These are phyloP conservation scores for Cydia strobilella DNA, from an alignment of 1,140 invertebrate genomes.

Conservation along the genomic window DNA sequence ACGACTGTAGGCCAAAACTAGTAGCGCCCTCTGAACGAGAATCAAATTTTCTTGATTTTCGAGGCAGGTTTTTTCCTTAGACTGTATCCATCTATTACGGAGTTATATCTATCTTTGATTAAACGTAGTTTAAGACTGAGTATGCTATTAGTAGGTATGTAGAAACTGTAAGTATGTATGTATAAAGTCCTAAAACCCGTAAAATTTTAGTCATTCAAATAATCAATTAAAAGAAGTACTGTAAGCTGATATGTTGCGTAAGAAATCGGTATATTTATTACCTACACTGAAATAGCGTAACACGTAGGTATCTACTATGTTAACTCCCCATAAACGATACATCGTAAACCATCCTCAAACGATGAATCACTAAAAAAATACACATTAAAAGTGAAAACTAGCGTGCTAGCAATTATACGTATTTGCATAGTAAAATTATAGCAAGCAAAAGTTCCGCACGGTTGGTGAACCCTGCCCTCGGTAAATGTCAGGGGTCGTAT, in stretches of 20 bases:
- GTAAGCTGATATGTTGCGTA: not conserved
- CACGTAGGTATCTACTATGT: not conserved
- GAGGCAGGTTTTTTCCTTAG: too few relatives aligned
- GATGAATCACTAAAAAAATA: constrained; percentile 28
- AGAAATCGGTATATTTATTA: constrained; percentile 3
- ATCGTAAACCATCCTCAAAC: constrained; percentile 5
- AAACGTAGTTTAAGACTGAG: too few relatives aligned
- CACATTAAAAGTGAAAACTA: constrained; percentile 27
- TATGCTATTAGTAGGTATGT: too few relatives aligned
- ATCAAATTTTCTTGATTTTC: too few relatives aligned
- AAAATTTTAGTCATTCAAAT: too few relatives aligned
- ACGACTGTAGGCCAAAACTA: too few relatives aligned
- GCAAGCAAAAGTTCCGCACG: constrained; percentile 2
- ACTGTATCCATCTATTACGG: too few relatives aligned
- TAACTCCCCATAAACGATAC: constrained; percentile 8
- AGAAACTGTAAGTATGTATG: too few relatives aligned
- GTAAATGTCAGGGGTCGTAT: constrained; percentile 41
- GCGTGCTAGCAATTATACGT: constrained; percentile 14
- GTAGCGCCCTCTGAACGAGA: too few relatives aligned
- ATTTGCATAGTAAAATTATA: constrained; percentile 24
- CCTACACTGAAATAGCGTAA: constrained; percentile 10
- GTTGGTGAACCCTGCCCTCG: constrained; percentile 36
- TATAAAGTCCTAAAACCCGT: too few relatives aligned
- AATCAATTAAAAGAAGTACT: not conserved
- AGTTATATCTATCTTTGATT: too few relatives aligned